These are phyloP conservation scores for Mastomys coucha DNA, from an alignment of 2,113 vertebrate genomes.

Conservation along the genomic window DNA sequence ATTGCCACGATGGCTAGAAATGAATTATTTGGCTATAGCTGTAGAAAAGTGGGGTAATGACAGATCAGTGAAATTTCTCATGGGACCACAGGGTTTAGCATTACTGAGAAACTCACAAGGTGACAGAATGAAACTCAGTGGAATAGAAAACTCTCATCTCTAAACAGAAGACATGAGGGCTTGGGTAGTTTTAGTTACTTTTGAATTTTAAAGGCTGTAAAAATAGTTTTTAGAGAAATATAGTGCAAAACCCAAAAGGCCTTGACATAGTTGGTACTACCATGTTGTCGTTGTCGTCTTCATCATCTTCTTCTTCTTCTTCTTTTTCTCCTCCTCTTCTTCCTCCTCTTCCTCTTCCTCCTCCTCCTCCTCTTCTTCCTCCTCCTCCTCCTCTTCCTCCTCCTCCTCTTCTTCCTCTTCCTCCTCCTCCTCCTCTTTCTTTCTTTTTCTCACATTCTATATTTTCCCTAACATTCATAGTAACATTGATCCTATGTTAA, in stretches of 20 bases:
- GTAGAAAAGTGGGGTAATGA: not conserved
- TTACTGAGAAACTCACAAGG: not conserved
- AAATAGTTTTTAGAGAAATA: not conserved
- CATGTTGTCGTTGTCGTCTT: accelerated
- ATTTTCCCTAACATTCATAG: not conserved
- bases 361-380: too few relatives aligned
- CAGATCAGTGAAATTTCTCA: not conserved
- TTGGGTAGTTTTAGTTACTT: slow-evolving; percentile 24
- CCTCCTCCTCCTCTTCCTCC: too few relatives aligned
- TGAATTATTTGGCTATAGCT: not conserved
- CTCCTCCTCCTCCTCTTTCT: not conserved
- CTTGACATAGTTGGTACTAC: not conserved
- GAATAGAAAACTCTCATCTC: not conserved
- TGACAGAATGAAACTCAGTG: not conserved
- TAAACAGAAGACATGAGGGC: slow-evolving; percentile 10
- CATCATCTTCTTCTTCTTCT: too few relatives aligned
- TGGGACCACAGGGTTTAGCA: not conserved
- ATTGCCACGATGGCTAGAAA: slow-evolving; percentile 21
- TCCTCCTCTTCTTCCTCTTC: too few relatives aligned
- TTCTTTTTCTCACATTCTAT: not conserved
- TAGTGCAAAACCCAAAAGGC: not conserved
- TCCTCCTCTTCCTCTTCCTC: too few relatives aligned
- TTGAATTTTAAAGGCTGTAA: slow-evolving; percentile 10
- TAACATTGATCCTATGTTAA: not conserved
- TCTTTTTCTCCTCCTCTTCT: accelerated